Evolutionary conservation across 1,140 invertebrate species (phyloP), one percentile per base, ranked within the genome.

Genomic region (Ostrea denselamellosa): DNA sequence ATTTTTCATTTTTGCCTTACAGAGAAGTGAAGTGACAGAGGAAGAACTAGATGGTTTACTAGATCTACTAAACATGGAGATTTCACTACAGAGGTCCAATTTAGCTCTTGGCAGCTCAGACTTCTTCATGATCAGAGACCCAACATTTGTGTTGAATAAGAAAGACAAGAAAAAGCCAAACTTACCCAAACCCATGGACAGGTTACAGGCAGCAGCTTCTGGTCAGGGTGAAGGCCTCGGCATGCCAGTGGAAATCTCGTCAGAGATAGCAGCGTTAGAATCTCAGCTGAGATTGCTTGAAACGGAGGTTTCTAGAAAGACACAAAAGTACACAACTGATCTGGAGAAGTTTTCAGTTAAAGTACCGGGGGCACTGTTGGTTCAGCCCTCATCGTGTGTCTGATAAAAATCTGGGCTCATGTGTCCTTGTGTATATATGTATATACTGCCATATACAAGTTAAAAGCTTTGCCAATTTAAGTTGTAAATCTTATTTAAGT

Each of bases 81-180:
- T 90, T 9, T 90, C 89, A 28, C 56, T 90, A 58, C 89, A 90
- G 58, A 86, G 51, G 44, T 87, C 89, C 65, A 90, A 88, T n/a
- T 53, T 90, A 9, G 65, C 89, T 14, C 65, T 90, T 7, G 85
- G 53, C 44, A 86, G 65, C 81, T 86, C 84, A 19, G 88, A 87
- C 34, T 65, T 83, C 12, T 56, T 83, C 54, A 22, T 88, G 22
- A 56, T 28, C 53, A 84, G 71, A 54, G 68, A 87, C 12, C 86
- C 62, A 85, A 83, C 86, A 44, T 62, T 87, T 62, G 85, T 53
- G 22, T 85, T 86, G 14, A 84, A 68, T 17, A 84, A 68, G 5
- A 85, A 82, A 85, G 62, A 82, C 22, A 90, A 90, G 56, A 88
- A 88, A 85, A 77, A 82, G 8, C 62, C 77, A n/a, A 89, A 89